Evolutionary conservation across 2,888 invertebrate species (phyloP).

Genomic region (Bombylius major): DNA sequence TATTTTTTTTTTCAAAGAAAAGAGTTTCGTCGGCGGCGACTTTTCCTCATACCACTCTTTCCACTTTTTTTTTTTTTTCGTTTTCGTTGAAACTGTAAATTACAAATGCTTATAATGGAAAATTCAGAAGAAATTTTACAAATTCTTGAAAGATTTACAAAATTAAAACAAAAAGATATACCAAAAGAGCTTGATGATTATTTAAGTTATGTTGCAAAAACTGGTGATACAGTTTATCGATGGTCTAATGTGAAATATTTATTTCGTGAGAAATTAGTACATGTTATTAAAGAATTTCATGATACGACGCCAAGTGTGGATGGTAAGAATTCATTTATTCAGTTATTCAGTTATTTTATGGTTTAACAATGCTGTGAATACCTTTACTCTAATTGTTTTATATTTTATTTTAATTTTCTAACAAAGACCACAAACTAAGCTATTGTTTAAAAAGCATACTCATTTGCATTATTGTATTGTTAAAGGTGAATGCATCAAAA

Average conservation of each 20-base stretch:
- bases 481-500: no score
- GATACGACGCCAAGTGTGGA: conserved; percentile 55
- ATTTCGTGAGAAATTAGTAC: conserved; percentile 74
- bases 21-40: no score
- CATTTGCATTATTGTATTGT: no score
- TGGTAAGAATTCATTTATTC: conserved; percentile 23
- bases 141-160: conserved; percentile 70
- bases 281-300: conserved; percentile 78
- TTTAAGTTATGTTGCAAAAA: conserved; percentile 78
- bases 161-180: conserved; percentile 64
- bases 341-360: neutral
- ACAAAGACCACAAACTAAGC: neutral
- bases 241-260: conserved; percentile 81
- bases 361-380: no score
- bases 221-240: conserved; percentile 87
- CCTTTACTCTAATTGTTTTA: no score
- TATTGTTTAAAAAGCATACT: neutral
- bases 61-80: no score
- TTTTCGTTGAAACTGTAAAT: no score
- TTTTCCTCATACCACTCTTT: no score
- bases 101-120: conserved; percentile 45
- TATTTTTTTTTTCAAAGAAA: no score
- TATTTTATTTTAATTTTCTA: neutral
- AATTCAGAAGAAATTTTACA: conserved; percentile 76
- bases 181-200: conserved; percentile 83